These are phyloP conservation scores for Excalfactoria chinensis DNA, from an alignment of 2,113 vertebrate species.

Conservation along the genomic window DNA sequence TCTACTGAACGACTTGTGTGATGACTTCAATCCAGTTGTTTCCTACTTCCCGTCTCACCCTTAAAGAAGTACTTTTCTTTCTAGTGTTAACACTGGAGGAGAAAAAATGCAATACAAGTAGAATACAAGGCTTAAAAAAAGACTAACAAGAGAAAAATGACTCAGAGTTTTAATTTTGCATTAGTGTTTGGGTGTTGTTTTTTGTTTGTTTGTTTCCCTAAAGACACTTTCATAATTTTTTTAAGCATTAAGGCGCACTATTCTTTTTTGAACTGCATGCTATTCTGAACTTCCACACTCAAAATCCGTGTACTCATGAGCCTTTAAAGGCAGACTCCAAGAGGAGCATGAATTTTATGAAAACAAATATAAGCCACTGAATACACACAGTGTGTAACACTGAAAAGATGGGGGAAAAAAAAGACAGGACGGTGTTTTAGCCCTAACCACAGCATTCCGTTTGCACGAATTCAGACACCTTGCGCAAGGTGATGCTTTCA, in stretches of 20 bases:
- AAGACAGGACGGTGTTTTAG: background rate
- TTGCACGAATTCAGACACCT: background rate
- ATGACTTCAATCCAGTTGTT: background rate
- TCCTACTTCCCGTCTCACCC: background rate
- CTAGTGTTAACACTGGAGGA: background rate
- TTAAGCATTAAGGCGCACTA: background rate
- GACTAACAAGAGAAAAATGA: background rate
- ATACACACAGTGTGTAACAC: background rate
- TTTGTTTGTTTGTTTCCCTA: background rate
- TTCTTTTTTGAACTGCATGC: background rate
- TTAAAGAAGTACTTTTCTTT: background rate
- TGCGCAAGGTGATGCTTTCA: slow-evolving; percentile 10
- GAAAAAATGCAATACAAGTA: background rate
- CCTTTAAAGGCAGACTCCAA: background rate
- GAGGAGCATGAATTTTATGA: background rate
- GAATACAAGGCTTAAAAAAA: background rate
- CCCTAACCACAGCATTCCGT: background rate
- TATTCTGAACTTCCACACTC: background rate
- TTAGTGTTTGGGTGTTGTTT: background rate
- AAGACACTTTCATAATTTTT: background rate
- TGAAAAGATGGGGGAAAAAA: background rate
- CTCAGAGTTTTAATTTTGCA: background rate
- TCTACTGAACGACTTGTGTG: background rate
- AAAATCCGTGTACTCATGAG: background rate
- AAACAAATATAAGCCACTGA: background rate